Conservation (phyloP, 2,888 invertebrate genomes). For the Torymus aiolomorphi region DNA sequence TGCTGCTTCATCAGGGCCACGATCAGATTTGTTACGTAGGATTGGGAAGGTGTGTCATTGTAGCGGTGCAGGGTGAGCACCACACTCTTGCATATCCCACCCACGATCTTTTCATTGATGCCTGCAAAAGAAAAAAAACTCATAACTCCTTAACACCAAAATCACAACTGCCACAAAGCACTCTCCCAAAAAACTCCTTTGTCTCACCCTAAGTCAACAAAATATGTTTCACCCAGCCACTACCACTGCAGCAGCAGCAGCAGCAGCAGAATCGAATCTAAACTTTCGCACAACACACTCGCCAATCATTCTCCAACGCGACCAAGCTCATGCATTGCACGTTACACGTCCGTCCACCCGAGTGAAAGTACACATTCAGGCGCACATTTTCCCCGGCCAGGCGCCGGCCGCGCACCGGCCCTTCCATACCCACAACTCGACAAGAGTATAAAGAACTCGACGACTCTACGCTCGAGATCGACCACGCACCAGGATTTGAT, state of each 20-base stretch:
- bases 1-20: constrained; percentile 81
- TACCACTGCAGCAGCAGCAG: no score
- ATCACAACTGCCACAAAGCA: no score
- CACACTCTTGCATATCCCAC: constrained; percentile 87
- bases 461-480: neutral
- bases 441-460: no score
- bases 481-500: constrained; percentile 83
- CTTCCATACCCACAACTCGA: no score
- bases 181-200: no score
- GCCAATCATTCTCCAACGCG: no score
- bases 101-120: constrained; percentile 86
- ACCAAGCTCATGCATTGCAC: no score
- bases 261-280: neutral
- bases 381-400: no score
- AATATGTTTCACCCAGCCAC: constrained; percentile 28
- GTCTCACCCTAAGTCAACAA: neutral
- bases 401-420: no score
- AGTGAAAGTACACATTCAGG: neutral
- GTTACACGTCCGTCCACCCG: neutral
- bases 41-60: constrained; percentile 86
- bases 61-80: constrained; percentile 88
- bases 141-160: no score
- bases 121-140: constrained; percentile 77
- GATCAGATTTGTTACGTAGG: constrained; percentile 84
- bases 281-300: no score